Evolutionary conservation across 2,888 invertebrate genomes (phyloP), one percentile per base, ranked within the genome.

Genomic region (Heliconius aoede): DNA sequence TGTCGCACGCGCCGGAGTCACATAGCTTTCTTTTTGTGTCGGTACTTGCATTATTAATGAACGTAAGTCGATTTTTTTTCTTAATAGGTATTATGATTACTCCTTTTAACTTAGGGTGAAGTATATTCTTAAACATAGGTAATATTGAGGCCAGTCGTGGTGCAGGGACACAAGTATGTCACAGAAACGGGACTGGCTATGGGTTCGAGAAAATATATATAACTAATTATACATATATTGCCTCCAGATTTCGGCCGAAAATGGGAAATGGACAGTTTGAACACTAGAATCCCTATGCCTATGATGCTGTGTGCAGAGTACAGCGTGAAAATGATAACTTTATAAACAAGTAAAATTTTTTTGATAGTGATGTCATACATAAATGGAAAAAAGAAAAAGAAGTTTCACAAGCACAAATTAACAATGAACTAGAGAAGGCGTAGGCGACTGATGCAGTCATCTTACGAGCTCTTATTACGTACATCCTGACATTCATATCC

Each of bases 401-500:
- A 36, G 18, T 61, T 60, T 36, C 65, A 58, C 28, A 58, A 30
- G 78, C 73, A 71, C 58, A 60, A 69, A 71, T 77, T 78, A 78
- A 58, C 73, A 75, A 55, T 76, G 77, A 76, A 69, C 76, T 78
- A 79, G 76, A 78, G 76, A 78, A 76, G 68, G 78, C 80, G 82
- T 82, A 78, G 82, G 82, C 82, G 82, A 82, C 77, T 81, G 77
- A 80, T 81, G 77, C 74, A 79, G 86, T 83, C 84, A 76, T 81
- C 80, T 83, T 83, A 84, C 83, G 76, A 84, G 77, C 84, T 81
- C 84, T 89, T 85, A 91, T 92, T 92, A 89, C 86, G 85, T 82
- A 84, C 89, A 89, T 93, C 93, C 93, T 91, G 93, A 81, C 83
- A 85, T 79, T 85, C 86, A 85, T 86, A 84, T 85, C 81, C 84